Evolutionary conservation across 37 sponge, comb jelly and placozoan genomes (phyloP).

Genomic region (Aphrocallistes beatrix): DNA sequence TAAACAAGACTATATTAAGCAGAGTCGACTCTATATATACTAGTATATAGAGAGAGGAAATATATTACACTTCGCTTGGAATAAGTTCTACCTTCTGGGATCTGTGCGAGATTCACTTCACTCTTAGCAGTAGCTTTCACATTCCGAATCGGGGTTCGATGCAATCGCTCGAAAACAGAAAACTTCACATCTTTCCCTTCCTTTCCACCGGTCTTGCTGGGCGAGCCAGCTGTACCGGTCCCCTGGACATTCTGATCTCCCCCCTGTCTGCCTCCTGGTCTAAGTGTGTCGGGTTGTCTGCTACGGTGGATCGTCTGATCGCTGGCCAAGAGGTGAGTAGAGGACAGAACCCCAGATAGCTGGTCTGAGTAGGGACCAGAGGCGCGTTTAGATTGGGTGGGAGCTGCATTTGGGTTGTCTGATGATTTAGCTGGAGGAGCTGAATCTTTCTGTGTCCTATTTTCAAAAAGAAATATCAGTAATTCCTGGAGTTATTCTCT

Average conservation of each 20-base stretch:
- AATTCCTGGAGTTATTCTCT: no score
- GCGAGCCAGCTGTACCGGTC: not conserved
- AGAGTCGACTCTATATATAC: no score
- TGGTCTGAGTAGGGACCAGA: no score
- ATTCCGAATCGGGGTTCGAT: not conserved
- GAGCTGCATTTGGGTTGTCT: not conserved
- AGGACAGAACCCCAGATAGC: no score
- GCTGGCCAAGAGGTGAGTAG: no score
- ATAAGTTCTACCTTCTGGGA: not conserved
- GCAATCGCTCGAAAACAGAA: not conserved
- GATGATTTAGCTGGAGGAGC: not conserved
- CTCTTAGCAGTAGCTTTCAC: slow-evolving; percentile 3
- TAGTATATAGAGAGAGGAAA: no score
- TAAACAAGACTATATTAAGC: no score
- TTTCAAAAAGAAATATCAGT: no score
- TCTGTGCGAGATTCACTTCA: not conserved
- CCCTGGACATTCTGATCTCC: no score
- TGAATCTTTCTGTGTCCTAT: no score
- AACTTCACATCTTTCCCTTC: not conserved
- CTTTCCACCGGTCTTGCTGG: not conserved
- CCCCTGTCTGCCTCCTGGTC: not conserved
- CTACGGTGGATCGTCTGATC: no score
- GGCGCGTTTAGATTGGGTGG: not conserved
- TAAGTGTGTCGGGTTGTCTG: not conserved
- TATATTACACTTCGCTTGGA: no score